Conservation (phyloP, 2,113 vertebrate species). For the Syngnathus typhle region DNA sequence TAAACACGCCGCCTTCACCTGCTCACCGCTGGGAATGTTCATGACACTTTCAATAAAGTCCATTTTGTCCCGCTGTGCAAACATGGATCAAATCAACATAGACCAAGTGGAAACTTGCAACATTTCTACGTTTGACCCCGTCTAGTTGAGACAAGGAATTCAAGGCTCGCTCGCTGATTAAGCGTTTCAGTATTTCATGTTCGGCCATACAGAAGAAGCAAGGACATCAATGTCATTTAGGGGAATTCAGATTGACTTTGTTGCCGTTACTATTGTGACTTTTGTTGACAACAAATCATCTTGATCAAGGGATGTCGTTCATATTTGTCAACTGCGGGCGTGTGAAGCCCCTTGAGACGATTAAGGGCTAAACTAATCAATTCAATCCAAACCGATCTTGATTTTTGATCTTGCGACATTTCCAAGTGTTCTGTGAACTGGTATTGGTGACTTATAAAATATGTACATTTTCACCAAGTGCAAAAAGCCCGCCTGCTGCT, state of each 20-base stretch:
- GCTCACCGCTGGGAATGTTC: slow-evolving; percentile 53
- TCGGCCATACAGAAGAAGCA: no score
- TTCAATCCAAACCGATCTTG: no score
- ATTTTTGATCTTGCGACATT: background rate
- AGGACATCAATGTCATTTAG: no score
- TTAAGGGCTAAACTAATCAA: no score
- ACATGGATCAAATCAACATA: background rate
- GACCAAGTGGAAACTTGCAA: background rate
- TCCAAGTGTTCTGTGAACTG: background rate
- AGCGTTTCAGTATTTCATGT: no score
- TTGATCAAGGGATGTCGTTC: no score
- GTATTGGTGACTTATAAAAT: background rate
- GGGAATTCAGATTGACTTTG: no score
- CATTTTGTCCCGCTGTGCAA: background rate
- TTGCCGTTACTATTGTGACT: no score
- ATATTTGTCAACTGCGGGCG: no score
- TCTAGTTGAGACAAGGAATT: background rate
- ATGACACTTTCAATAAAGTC: slow-evolving; percentile 31
- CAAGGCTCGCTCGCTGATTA: no score
- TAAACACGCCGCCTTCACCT: slow-evolving; percentile 68
- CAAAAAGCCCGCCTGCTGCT: background rate
- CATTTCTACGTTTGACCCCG: background rate
- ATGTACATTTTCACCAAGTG: background rate
- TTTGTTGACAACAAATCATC: no score
- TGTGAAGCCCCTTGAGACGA: no score